A percentile compares a stretch with the other conserved stretches of the same genome.
Conservation (phyloP, 1,140 invertebrate species). For the Cylas formicarius region DNA sequence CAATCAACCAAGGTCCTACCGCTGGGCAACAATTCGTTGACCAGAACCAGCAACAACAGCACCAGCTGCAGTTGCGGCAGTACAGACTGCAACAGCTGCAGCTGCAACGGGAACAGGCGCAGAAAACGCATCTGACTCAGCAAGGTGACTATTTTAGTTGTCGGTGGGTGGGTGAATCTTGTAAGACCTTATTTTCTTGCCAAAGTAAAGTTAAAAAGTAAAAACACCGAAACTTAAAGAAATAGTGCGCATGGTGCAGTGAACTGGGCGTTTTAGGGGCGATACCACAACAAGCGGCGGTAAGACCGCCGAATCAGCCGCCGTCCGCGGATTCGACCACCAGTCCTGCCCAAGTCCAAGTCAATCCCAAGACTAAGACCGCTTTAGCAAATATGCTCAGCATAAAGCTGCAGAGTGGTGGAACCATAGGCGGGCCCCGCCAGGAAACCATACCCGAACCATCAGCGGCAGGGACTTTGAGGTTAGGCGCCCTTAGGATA, state of each 20-base stretch:
- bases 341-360: slow-evolving; percentile 25
- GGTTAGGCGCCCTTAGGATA: slow-evolving; percentile 33
- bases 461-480: slow-evolving; percentile 63
- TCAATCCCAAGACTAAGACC: slow-evolving; percentile 90
- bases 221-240: too few relatives aligned
- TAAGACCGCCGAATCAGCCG: slow-evolving; percentile 26
- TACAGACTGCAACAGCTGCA: slow-evolving; percentile 48
- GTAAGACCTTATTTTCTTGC: too few relatives aligned
- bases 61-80: slow-evolving; percentile 49
- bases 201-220: too few relatives aligned
- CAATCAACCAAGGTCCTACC: slow-evolving; percentile 36
- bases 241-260: too few relatives aligned
- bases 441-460: slow-evolving; percentile 46
- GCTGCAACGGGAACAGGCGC: slow-evolving; percentile 48
- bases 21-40: slow-evolving; percentile 28
- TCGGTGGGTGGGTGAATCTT: slow-evolving; percentile 20
- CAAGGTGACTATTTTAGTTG: slow-evolving; percentile 13
- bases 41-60: slow-evolving; percentile 32
- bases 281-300: slow-evolving; percentile 28
- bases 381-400: slow-evolving; percentile 91
- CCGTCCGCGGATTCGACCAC: slow-evolving; percentile 30
- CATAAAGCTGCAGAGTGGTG: slow-evolving; percentile 60
- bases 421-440: slow-evolving; percentile 28
- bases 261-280: slow-evolving; percentile 3
- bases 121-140: slow-evolving; percentile 26